Conservation (phyloP, 2,888 invertebrate species). For the Limnephilus marmoratus region DNA sequence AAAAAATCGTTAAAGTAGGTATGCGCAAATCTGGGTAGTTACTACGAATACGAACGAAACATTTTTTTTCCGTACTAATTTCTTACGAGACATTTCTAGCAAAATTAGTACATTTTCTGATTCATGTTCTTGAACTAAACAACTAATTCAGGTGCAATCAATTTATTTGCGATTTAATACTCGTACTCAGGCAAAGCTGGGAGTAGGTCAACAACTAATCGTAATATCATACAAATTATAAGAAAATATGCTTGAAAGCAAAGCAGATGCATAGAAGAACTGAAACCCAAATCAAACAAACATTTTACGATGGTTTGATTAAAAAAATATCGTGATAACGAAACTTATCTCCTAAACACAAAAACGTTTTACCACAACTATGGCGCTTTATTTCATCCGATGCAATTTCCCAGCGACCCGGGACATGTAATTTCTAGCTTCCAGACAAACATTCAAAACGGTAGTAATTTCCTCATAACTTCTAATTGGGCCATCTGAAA, state of each 20-base stretch:
- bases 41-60: no score
- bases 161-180: neutral
- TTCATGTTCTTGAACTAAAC: no score
- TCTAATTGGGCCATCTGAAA: constrained; percentile 46
- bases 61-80: no score
- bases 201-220: neutral
- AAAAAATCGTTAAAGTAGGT: no score
- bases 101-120: no score
- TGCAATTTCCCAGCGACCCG: neutral
- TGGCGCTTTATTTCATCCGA: neutral
- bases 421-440: neutral
- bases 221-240: neutral
- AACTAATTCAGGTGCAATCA: neutral
- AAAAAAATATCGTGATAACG: neutral
- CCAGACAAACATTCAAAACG: constrained; percentile 39
- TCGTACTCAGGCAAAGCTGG: neutral
- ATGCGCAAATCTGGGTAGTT: no score
- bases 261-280: neutral
- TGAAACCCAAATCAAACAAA: neutral
- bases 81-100: no score
- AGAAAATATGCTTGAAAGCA: neutral
- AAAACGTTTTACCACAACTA: neutral
- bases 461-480: constrained; percentile 36
- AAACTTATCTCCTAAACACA: neutral
- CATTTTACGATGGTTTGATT: neutral